phyloP scores from a whole-genome alignment of 2,888 invertebrate genomes.

The Diarsia dahlii region DNA sequence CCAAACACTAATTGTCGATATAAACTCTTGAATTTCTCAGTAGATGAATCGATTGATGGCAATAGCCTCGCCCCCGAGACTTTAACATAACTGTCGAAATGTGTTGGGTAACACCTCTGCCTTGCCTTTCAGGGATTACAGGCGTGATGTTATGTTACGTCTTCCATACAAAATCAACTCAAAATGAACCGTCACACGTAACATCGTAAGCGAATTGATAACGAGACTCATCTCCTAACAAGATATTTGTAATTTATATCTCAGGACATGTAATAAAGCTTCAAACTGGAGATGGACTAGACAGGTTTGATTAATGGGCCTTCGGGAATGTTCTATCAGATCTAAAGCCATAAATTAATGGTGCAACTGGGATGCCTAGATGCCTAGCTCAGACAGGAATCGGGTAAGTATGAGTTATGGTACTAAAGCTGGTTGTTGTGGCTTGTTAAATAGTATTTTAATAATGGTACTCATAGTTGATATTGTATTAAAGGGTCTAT shows the following conservation, averaged over 20 bases:
- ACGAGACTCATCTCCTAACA: constrained; percentile 42
- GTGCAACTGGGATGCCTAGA: constrained; percentile 40
- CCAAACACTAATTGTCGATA: too few species aligned
- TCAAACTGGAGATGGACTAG: constrained; percentile 55
- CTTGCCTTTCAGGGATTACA: too few species aligned
- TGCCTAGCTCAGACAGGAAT: constrained; percentile 44
- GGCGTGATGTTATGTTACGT: too few species aligned
- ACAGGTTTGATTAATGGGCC: constrained; percentile 62
- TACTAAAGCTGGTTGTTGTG: neutral
- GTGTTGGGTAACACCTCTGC: too few species aligned
- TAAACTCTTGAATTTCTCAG: too few species aligned
- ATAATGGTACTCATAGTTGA: neutral
- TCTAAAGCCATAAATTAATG: constrained; percentile 63
- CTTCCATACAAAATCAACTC: neutral
- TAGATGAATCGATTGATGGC: too few species aligned
- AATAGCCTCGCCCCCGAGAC: too few species aligned
- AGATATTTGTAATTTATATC: constrained; percentile 51
- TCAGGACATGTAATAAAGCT: constrained; percentile 48
- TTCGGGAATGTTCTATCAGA: constrained; percentile 53
- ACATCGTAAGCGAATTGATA: constrained; percentile 35
- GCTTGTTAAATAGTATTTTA: neutral
- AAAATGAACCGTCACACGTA: constrained; percentile 41
- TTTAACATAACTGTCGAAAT: too few species aligned
- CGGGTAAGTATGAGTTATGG: constrained; percentile 48
- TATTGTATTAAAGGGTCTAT: neutral